Conservation (phyloP, 2,888 invertebrate genomes). For the Drosophila villosipedis region DNA sequence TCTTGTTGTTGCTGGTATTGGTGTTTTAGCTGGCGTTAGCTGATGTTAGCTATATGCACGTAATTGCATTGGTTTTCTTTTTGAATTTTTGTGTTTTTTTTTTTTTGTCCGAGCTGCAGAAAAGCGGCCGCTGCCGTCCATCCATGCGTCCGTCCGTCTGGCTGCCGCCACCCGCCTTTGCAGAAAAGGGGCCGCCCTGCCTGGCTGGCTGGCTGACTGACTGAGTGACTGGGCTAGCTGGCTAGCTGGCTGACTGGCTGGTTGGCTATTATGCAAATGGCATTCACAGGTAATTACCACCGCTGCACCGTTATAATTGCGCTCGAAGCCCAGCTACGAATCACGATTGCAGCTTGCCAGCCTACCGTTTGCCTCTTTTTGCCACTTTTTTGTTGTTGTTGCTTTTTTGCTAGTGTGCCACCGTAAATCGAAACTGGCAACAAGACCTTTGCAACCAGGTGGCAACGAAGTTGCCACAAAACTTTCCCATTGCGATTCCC, state of each 20-base stretch:
- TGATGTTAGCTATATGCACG: slow-evolving; percentile 46
- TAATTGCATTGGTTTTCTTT: slow-evolving; percentile 66
- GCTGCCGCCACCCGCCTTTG: slow-evolving; percentile 32
- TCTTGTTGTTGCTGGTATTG: slow-evolving; percentile 38
- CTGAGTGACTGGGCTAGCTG: slow-evolving; percentile 11
- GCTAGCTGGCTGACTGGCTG: slow-evolving; percentile 10
- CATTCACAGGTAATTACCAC: slow-evolving; percentile 82
- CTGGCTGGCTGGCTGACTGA: slow-evolving; percentile 1
- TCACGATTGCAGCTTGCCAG: slow-evolving; percentile 72
- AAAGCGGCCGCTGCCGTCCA: slow-evolving; percentile 54
- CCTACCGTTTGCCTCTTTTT: slow-evolving; percentile 21
- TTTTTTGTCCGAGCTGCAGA: slow-evolving; percentile 53
- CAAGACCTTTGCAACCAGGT: slow-evolving; percentile 49
- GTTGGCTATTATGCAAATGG: slow-evolving; percentile 80
- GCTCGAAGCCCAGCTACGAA: slow-evolving; percentile 81
- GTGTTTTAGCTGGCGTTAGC: slow-evolving; percentile 41
- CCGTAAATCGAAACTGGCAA: slow-evolving; percentile 69
- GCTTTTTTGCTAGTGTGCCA: slow-evolving; percentile 16
- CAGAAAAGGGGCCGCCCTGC: neutral
- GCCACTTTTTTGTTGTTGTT: slow-evolving; percentile 8
- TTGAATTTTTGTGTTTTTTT: neutral
- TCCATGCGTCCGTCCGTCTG: slow-evolving; percentile 11
- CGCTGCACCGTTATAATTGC: slow-evolving; percentile 84
- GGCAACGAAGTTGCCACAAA: slow-evolving; percentile 46
- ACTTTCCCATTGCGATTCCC: slow-evolving; percentile 63